Evolutionary conservation across 2,888 invertebrate genomes (phyloP), one percentile per base, ranked within the genome.

Genomic region (Mimas tiliae): DNA sequence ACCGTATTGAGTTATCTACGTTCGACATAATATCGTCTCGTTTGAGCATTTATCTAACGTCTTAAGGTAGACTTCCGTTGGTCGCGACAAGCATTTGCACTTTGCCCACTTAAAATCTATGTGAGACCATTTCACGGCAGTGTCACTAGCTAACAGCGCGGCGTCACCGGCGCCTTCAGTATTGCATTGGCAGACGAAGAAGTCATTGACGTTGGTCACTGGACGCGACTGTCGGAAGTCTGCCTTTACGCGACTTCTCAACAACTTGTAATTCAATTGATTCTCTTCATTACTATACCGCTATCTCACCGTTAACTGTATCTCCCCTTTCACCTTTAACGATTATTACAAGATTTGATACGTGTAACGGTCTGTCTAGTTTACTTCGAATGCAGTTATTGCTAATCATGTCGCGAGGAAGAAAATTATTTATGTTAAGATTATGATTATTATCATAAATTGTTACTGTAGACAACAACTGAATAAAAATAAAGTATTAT

Each of bases 1-100:
- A 65, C 72, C 73, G 65, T 80, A 81, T 81, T 76, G 67, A 72
- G 64, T 66, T 66, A 51, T 66, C 66, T 62, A 21, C 58, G 51
- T 68, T 65, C 65, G 33, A 63, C 62, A 64, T 64, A 55, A 67
- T 63, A 45, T 68, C 62, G 64, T 52, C 38, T 64, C 63, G 52
- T 12, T 6, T 19, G 42, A 38, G 21, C 52, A 53, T 66, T 48
- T 63, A 53, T 66, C 52, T 63, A 55, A 53, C 27, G 51, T 27
- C 53, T 63, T 27, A 27, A 27, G 27, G 27, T 27, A 27, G 27
- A 27, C 4, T 27, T 27, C 27, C 27, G 27, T 1, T 27, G 27
- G 27, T 27, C 27, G 27, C 27, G 27, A 27, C 27, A 27, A 27
- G 27, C 1, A 27, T 27, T 1, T 27, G 4, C 27, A 27, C 27